Conservation (phyloP, 2,113 vertebrate species). For the Oreotrochilus melanogaster region DNA sequence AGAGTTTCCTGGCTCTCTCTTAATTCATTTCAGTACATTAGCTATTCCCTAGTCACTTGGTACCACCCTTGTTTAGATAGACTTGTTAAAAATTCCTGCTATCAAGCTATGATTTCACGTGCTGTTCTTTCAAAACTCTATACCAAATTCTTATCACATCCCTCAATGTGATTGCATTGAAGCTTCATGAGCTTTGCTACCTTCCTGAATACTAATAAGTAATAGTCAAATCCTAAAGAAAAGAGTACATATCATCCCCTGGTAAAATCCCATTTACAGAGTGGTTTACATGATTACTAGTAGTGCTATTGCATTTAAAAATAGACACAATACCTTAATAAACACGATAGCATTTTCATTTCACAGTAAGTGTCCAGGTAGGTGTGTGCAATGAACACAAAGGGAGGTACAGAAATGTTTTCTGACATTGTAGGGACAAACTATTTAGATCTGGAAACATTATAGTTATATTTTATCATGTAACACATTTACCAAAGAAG, state of each 20-base stretch:
- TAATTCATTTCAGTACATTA: not conserved
- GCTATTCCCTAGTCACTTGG: not conserved
- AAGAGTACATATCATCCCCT: not conserved
- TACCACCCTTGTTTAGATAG: slow-evolving; percentile 22
- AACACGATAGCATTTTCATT: not conserved
- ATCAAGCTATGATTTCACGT: not conserved
- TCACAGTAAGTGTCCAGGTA: not conserved
- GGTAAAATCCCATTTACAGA: not conserved
- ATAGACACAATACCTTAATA: not conserved
- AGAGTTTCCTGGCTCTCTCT: slow-evolving; percentile 1
- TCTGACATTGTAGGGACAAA: not conserved
- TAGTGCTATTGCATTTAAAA: not conserved
- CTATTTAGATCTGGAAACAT: not conserved
- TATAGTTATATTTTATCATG: not conserved
- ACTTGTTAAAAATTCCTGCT: not conserved
- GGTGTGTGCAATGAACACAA: not conserved
- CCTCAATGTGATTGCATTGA: not conserved
- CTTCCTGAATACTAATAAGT: not conserved
- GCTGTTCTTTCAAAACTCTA: not conserved
- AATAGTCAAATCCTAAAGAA: not conserved
- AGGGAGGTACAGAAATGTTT: not conserved
- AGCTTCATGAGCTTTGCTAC: not conserved
- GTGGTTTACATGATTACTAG: not conserved
- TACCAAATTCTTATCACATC: not conserved
- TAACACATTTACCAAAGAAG: not conserved